phyloP scores from a whole-genome alignment of 92 coral and sea anemone species.

The Nematostella vectensis region DNA sequence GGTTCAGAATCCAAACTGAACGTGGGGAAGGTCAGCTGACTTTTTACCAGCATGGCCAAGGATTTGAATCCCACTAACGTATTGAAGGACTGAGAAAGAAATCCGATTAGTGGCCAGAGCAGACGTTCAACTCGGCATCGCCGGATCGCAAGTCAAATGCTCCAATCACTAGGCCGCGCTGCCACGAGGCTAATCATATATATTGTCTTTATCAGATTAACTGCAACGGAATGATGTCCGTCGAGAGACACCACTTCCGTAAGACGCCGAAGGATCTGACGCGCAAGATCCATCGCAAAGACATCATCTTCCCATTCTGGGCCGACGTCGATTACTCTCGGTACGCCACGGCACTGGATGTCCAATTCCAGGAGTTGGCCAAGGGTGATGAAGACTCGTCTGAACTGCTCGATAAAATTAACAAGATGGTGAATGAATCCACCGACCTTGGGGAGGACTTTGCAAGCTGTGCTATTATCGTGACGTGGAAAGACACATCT shows the following conservation, averaged over 20 bases:
- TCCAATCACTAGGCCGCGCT: no score
- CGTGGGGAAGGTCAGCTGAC: no score
- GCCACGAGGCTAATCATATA: no score
- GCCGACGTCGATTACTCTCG: slow-evolving; percentile 5
- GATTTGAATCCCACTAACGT: no score
- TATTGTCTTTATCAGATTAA: not conserved
- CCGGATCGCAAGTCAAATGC: no score
- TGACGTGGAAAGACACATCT: slow-evolving; percentile 28
- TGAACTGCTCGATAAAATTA: slow-evolving; percentile 12
- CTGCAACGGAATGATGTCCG: slow-evolving; percentile 1
- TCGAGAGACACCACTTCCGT: slow-evolving; percentile 24
- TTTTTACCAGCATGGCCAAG: no score
- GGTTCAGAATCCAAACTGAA: no score
- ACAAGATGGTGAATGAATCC: slow-evolving; percentile 23
- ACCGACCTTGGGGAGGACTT: slow-evolving; percentile 11
- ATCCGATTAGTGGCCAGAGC: no score
- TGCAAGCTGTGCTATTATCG: slow-evolving; percentile 40
- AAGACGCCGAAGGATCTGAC: slow-evolving; percentile 19
- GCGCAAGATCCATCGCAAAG: not conserved
- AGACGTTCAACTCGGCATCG: no score
- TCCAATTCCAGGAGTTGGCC: slow-evolving; percentile 3
- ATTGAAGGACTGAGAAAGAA: no score
- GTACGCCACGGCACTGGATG: not conserved
- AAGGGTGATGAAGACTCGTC: slow-evolving; percentile 2
- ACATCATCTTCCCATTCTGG: slow-evolving; percentile 41